Evolutionary conservation across 1,140 invertebrate genomes (phyloP), one percentile per base, ranked within the genome.

Genomic region (Macrotrachela quadricornifera): DNA sequence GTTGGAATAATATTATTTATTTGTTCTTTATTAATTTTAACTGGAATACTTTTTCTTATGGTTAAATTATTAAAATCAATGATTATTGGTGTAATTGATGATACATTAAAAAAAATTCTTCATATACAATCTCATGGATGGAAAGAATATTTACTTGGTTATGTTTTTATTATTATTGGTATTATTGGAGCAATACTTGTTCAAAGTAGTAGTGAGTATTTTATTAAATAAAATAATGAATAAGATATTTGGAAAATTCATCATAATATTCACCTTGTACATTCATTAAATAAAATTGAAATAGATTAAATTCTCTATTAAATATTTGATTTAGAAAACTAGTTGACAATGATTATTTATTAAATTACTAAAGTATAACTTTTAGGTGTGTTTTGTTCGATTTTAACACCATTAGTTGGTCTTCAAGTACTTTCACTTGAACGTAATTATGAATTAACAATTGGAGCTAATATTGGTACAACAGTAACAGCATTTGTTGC

Each of bases 401-500:
- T 75, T 0, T 59, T 79, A 10, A 78, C 76, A 8, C 77, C 78
- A 1, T 63, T 79, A 4, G 76, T 78, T 8, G 78, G 77, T 11
- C 61, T 77, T 11, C 77, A 77, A 0, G 68, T 79, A 18, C 70
- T 79, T n/a, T 65, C 67, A 6, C 55, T 79, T 12, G 75, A 79
- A 21, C 59, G 76, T 41, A 73, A 77, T 57, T 79, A 78, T 61
- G 76, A 77, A 0, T 60, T 78, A 11, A 76, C 76, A 9, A 61
- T 79, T 9, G 77, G 77, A 10, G 69, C 76, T 0, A 79, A 79
- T 61, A 69, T 79, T 50, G 77, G 77, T 14, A 78, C 78, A 10
- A 79, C 77, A 0, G 71, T 74, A 8, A 78, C 77, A 1, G 70
- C 66, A 3, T 59, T 75, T 14, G 58, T 77, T 9, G 74, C 76